Percentiles rank a stretch among this genome's conserved stretches.
Conservation (phyloP, 2,113 vertebrate species). For the Todiramphus saurophagus region DNA sequence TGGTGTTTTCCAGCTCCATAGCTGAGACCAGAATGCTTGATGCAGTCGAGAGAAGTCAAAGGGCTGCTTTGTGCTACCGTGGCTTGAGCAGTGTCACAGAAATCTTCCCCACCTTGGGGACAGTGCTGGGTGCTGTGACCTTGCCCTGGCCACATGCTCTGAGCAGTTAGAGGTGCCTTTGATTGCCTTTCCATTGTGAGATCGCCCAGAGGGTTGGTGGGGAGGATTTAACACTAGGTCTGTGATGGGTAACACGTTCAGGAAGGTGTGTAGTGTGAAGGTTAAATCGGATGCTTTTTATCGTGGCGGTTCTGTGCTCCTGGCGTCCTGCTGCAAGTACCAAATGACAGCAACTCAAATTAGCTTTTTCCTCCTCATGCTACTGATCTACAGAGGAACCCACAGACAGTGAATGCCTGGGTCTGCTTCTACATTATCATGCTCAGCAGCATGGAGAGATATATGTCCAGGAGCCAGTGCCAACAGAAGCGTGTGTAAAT, state of each 20-base stretch:
- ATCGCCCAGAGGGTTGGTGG: background rate
- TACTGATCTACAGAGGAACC: background rate
- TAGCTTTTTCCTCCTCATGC: background rate
- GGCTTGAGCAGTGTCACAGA: background rate
- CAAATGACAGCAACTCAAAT: background rate
- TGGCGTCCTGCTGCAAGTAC: background rate
- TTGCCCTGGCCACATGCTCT: background rate
- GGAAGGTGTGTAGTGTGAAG: background rate
- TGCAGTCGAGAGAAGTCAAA: background rate
- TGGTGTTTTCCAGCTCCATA: background rate
- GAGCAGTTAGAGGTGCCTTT: background rate
- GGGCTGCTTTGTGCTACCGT: background rate
- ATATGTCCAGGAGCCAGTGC: background rate
- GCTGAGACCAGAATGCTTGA: background rate
- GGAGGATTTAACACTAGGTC: background rate
- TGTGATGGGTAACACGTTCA: fast-evolving
- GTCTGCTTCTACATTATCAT: background rate
- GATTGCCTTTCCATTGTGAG: background rate
- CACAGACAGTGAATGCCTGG: background rate
- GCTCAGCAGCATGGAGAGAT: background rate
- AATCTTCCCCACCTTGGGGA: background rate
- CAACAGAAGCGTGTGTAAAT: background rate
- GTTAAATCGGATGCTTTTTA: background rate
- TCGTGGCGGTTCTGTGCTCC: fast-evolving
- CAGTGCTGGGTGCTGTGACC: background rate